Conservation (phyloP, 2,113 vertebrate species). For the Pristiophorus japonicus region DNA sequence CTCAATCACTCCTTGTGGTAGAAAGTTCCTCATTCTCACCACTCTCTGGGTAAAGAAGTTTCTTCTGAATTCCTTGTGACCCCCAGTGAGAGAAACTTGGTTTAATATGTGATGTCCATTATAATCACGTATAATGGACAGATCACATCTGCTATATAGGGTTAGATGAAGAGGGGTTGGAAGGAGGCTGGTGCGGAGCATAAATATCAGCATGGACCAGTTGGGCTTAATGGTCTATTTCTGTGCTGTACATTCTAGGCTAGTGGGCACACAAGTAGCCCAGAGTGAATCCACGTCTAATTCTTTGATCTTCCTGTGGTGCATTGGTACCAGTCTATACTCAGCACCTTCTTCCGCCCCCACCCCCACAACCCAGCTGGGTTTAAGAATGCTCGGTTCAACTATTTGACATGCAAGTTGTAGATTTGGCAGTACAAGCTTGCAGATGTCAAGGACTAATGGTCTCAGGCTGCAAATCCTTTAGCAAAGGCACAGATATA, state of each 20-base stretch:
- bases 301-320: background rate
- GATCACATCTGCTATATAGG: background rate
- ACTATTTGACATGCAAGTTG: background rate
- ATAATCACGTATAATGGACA: background rate
- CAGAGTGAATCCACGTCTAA: background rate
- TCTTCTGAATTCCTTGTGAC: background rate
- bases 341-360: background rate
- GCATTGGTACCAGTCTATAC: background rate
- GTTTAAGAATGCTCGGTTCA: background rate
- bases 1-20: background rate
- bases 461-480: background rate
- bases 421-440: background rate
- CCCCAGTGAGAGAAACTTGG: background rate
- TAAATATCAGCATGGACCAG: background rate
- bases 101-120: background rate
- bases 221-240: background rate
- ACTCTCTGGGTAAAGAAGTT: background rate
- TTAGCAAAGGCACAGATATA: background rate
- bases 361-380: background rate
- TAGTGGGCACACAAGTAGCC: background rate
- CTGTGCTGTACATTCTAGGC: background rate
- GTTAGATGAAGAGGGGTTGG: background rate
- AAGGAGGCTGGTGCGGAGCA: background rate
- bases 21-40: background rate
- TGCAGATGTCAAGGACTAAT: background rate